These are phyloP conservation scores for Thecophora atra DNA, from an alignment of 2,888 invertebrate genomes.

Conservation along the genomic window DNA sequence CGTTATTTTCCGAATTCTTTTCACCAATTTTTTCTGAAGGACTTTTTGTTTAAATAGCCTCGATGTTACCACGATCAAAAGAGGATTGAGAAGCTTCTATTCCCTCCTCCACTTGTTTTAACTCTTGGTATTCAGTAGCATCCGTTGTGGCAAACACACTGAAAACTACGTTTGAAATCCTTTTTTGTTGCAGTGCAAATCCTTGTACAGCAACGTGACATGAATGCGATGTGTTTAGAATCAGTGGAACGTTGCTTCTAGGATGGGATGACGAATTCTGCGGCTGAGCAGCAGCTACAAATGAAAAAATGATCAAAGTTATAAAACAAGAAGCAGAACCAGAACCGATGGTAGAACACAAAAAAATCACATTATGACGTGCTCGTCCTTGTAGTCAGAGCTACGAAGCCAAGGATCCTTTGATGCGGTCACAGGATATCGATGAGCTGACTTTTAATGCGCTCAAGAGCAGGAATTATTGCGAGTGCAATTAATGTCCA, in stretches of 20 bases:
- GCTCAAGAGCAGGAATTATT: neutral
- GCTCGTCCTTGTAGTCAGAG: neutral
- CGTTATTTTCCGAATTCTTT: neutral
- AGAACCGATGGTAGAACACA: neutral
- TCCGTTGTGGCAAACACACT: neutral
- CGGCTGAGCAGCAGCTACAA: neutral
- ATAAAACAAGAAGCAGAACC: neutral
- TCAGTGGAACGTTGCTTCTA: too few relatives aligned
- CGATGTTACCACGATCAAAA: neutral
- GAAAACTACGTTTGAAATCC: neutral
- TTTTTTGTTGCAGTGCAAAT: conserved; percentile 6
- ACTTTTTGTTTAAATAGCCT: conserved; percentile 16
- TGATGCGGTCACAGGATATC: neutral
- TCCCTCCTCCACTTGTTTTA: neutral
- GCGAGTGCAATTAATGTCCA: conserved; percentile 17
- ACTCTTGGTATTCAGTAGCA: too few relatives aligned
- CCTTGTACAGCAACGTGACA: conserved; percentile 31
- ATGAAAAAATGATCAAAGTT: neutral
- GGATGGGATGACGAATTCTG: neutral
- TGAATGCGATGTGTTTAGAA: conserved; percentile 7
- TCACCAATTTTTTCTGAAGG: conserved; percentile 7
- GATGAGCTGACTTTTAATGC: conserved; percentile 13
- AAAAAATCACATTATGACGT: conserved; percentile 8
- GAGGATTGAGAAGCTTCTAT: too few relatives aligned
- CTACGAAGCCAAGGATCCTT: conserved; percentile 2